Conservation (phyloP, 2,888 invertebrate species). For the Bhutanitis thaidina region DNA sequence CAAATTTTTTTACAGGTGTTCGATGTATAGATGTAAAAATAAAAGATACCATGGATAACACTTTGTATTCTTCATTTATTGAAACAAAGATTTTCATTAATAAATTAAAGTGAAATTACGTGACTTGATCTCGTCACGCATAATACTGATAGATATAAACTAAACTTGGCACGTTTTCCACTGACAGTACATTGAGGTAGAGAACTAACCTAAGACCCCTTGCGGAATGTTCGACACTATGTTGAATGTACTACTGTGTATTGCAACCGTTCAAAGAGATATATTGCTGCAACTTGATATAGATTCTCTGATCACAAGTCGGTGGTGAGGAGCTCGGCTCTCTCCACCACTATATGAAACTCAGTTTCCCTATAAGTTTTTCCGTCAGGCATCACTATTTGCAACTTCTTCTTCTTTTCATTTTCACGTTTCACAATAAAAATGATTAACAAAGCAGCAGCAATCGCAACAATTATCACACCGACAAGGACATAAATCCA, state of each 20-base stretch:
- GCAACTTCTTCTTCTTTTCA: conserved; percentile 80
- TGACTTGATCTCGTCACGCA: conserved; percentile 22
- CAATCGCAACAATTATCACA: conserved; percentile 62
- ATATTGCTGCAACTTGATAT: background rate
- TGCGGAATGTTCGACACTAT: conserved; percentile 28
- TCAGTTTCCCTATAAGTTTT: conserved; percentile 92
- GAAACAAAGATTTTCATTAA: conserved; percentile 8
- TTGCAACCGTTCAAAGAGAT: background rate
- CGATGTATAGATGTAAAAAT: no score
- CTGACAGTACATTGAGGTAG: conserved; percentile 50
- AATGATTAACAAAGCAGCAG: conserved; percentile 68
- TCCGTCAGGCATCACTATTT: conserved; percentile 89
- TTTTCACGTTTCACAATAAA: conserved; percentile 69
- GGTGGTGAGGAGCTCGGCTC: conserved; percentile 89
- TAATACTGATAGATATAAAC: conserved; percentile 56
- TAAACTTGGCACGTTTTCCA: conserved; percentile 55
- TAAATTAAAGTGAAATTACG: conserved; percentile 21
- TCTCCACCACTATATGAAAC: conserved; percentile 91
- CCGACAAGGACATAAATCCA: conserved; percentile 73
- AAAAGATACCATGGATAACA: background rate
- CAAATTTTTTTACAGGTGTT: no score
- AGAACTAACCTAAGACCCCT: conserved; percentile 28
- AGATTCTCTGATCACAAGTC: conserved; percentile 77
- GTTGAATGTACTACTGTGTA: conserved; percentile 11
- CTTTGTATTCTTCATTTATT: conserved; percentile 14